Base-by-base conservation (phyloP, 1,140 invertebrate species). In the Pseudomyrmex gracilis region DNA sequence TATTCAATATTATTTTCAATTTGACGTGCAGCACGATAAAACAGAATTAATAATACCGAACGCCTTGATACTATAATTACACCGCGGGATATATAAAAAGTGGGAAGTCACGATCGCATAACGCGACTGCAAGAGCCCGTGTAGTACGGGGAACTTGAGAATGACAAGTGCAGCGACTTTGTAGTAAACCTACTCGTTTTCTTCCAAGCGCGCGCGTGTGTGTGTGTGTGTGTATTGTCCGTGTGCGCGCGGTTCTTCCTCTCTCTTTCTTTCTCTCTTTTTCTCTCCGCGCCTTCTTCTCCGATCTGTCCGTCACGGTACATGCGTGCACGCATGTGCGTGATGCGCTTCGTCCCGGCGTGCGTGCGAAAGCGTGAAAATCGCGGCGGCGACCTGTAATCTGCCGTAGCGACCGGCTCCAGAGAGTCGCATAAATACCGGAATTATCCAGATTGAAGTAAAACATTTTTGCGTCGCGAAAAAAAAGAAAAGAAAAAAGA, bases 361-460 rank as follows among this genome's bases (percentile, higher is more conserved):
- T 82, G 77, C 87, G 85, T 82, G 88, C 73, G 82, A 89, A 80
- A 85, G 85, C 88, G 85, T 89, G 88, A 86, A 89, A 89, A 89
- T 89, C 82, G 87, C 53, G 60, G 82, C 85, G 22, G 60, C 63
- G 86, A 88, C 71, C 74, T 78, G 73, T 89, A 88, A 89, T 88
- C 84, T 85, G 70, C 63, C 60, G 76, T 68, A 84, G 84, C 83
- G 86, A 82, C 85, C 73, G 82, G 68, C 85, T 87, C 15, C 57
- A 60, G 9, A 60, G 82, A 60, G 82, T 87, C 82, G 85, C 73
- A 83, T 87, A 53, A 68, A 34, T 49, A 53, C 86, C 53, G 15
- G 53, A 70, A 78, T 80, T 80, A 80, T 58, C 51, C 53, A 51
- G 73, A 76, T 76, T 76, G 51, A 47, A 80, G 66, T 80, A 80